phyloP scores from a whole-genome alignment of 2,888 invertebrate genomes.

The Hydropsyche betteni region DNA sequence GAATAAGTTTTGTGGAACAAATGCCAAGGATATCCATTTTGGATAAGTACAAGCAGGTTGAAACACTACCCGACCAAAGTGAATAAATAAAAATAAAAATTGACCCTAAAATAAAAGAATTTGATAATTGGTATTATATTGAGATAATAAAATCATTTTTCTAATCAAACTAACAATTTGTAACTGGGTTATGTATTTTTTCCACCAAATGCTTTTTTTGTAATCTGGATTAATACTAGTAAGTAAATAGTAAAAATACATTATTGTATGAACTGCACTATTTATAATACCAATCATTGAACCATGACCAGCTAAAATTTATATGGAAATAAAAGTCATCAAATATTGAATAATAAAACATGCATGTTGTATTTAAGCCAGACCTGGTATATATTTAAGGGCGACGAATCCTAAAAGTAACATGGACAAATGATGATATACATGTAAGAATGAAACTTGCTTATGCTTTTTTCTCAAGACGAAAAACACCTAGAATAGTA shows the following conservation, averaged over 20 bases:
- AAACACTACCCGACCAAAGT: constrained; percentile 67
- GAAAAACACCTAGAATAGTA: constrained; percentile 61
- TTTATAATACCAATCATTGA: constrained; percentile 77
- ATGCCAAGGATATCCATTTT: constrained; percentile 65
- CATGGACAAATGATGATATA: constrained; percentile 65
- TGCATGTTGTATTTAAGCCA: too few relatives aligned
- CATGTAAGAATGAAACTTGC: constrained; percentile 63
- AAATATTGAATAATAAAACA: too few relatives aligned
- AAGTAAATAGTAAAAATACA: constrained; percentile 83
- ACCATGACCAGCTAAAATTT: constrained; percentile 71
- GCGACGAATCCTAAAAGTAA: constrained; percentile 61
- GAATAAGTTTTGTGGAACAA: constrained; percentile 73
- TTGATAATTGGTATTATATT: not conserved
- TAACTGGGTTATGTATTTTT: constrained; percentile 84
- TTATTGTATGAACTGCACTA: constrained; percentile 78
- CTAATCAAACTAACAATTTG: constrained; percentile 69
- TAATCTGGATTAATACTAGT: constrained; percentile 77
- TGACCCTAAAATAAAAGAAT: constrained; percentile 63
- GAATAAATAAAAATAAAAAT: constrained; percentile 71
- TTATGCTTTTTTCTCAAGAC: constrained; percentile 64
- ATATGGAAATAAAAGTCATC: too few relatives aligned
- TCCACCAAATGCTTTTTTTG: constrained; percentile 81
- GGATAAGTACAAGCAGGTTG: constrained; percentile 71
- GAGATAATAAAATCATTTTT: not conserved
- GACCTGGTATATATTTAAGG: constrained; percentile 65